Evolutionary conservation across 2,797 vertebrate species (phyloP), one percentile per base, ranked within the genome.

Genomic region (Ateles fusciceps): DNA sequence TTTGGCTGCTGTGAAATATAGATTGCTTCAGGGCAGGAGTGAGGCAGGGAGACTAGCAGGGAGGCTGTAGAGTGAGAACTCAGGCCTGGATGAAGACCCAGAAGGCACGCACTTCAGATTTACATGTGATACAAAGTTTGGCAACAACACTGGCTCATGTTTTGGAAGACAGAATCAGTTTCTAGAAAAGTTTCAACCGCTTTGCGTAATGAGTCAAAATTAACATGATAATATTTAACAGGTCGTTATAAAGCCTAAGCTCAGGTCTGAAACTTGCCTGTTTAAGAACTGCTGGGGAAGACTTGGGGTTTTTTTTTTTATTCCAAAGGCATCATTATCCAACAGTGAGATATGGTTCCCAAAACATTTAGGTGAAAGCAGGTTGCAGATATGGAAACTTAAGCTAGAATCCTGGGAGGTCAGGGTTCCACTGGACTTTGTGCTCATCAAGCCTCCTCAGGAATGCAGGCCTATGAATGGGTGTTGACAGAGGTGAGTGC

Each of bases 401-500:
- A 68, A 17, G 15, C 75, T 42, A 68, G 52, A n/a, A 50, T 26
- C 13, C 7, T 90, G 42, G 36, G 30, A 42, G 15, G 74, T 55
- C 13, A 48, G 33, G 5, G 26, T 39, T 76, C 19, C n/a, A 8
- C 30, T 17, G 44, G 44, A 5, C 39, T 33, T 14, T 14, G 22
- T n/a, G 46, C 10, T 59, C 12, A 11, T 50, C 50, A 50, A 8
- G 26, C n/a, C 52, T 48, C n/a, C 21, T n/a, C 44, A 24, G 50
- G 50, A 36, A 9, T 14, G 19, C n/a, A 24, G 52, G 15, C 12
- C 22, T 59, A 3, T 39, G 68, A 71, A 10, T 59, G 17, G 48
- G 17, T 0, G 0, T 30, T 28, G 59, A 36, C 6, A n/a, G 8
- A 87, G 64, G 30, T 2, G 13, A 48, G 6, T 13, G 33, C 22